Evolutionary conservation across 2,113 vertebrate genomes (phyloP).

Genomic region (Maccullochella peelii): DNA sequence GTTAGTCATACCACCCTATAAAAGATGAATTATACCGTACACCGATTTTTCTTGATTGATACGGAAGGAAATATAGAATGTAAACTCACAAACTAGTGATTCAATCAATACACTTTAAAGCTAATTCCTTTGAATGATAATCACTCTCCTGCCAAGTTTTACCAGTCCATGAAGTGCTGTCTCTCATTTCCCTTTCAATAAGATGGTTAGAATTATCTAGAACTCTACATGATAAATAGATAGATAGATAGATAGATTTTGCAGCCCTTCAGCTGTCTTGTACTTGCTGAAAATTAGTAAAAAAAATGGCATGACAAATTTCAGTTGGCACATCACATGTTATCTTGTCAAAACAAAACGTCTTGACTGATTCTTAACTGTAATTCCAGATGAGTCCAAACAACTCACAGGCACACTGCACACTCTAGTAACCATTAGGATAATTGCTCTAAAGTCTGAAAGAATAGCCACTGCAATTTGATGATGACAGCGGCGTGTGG

Average conservation of each 20-base stretch:
- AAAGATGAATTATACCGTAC: not conserved
- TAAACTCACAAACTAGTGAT: not conserved
- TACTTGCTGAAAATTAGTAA: not conserved
- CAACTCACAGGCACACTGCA: slow-evolving; percentile 42
- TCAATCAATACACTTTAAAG: not conserved
- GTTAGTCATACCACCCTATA: not conserved
- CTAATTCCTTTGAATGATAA: not conserved
- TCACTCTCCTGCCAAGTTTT: not conserved
- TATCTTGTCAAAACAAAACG: slow-evolving; percentile 42
- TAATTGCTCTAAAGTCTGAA: slow-evolving; percentile 82
- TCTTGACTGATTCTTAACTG: slow-evolving; percentile 34
- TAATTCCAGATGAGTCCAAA: slow-evolving; percentile 47
- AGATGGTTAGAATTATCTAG: not conserved
- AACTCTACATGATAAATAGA: not conserved
- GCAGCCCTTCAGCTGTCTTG: not conserved
- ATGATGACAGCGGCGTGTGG: slow-evolving; percentile 71
- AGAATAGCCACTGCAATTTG: slow-evolving; percentile 78
- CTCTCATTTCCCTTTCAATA: not conserved
- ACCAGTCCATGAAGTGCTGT: not conserved
- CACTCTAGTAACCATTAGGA: slow-evolving; percentile 76
- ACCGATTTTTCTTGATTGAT: not conserved
- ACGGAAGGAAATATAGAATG: not conserved
- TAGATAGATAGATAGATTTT: not conserved
- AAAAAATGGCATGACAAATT: slow-evolving; percentile 8
- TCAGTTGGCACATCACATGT: not conserved